Evolutionary conservation across 2,888 invertebrate species (phyloP).

Genomic region (Sepiola atlantica): DNA sequence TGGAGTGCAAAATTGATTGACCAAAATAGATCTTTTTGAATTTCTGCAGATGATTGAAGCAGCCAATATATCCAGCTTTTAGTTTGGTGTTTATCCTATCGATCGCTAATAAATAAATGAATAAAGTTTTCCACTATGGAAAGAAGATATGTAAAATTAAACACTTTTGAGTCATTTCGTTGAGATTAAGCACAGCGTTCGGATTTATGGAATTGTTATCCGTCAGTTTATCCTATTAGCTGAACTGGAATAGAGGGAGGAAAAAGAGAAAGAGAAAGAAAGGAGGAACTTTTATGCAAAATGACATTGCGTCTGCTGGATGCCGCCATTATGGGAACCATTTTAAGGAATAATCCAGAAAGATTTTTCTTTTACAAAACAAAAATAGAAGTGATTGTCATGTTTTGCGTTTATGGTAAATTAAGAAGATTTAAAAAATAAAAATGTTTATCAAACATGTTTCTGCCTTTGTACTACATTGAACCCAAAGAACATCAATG

Average conservation of each 20-base stretch:
- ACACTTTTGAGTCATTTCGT: neutral
- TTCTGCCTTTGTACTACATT: neutral
- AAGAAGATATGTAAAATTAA: neutral
- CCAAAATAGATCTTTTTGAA: too few relatives aligned
- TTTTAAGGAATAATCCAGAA: neutral
- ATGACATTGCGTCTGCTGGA: too few relatives aligned
- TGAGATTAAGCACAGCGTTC: neutral
- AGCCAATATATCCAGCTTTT: neutral
- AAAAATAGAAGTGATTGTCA: neutral
- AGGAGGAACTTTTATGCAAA: neutral
- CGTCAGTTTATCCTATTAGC: neutral
- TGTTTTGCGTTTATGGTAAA: neutral
- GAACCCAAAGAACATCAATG: neutral
- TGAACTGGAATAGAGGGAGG: neutral
- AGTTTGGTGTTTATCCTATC: neutral
- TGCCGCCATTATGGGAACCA: neutral
- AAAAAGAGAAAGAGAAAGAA: neutral
- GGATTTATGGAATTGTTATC: neutral
- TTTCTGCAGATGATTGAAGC: too few relatives aligned
- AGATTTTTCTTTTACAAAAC: neutral
- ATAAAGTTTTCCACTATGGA: neutral
- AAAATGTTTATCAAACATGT: neutral
- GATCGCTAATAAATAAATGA: neutral
- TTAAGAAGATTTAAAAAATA: neutral
- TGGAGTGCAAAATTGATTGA: too few relatives aligned